Base-by-base conservation (phyloP, 2,113 vertebrate species). In the Hepsetus odoe region DNA sequence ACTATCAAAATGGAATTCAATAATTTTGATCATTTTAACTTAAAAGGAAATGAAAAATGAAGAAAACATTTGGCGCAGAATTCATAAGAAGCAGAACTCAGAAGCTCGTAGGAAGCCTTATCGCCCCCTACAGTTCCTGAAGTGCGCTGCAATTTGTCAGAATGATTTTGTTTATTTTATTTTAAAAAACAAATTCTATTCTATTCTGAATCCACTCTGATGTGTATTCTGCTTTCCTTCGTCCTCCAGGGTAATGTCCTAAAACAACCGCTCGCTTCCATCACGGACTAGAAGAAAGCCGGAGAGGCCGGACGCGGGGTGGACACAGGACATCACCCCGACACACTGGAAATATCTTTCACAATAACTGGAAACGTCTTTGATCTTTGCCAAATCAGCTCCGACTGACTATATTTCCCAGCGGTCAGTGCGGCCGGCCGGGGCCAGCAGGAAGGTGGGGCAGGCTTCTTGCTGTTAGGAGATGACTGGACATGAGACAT, bases 331-430 rank as follows among this genome's bases (percentile, higher is more conserved):
- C 71, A 58, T 68, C 62, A 51, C 56, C 82, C 67, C 62, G 32
- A 85, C 69, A 81, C 74, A 87, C 77, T 80, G 79, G 82, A 81
- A 81, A 74, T 75, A 71, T 74, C 22, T 51, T 62, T 77, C 42
- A 77, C 72, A 74, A 78, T 80, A 80, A 84, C 89, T 86, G 84
- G 74, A 83, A 89, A 69, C 62, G 73, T 44, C 51, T 75, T 72
- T 62, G 79, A 69, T 65, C 51, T 81, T 61, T 68, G 40, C 56
- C n/a, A 76, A 46, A 81, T 76, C 68, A 82, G 80, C 79, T 67
- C 46, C 20, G 58, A 49, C 73, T 74, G 77, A 86, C 80, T 70
- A 75, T 76, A 79, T 79, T 83, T 83, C 79, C 83, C 83, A 76
- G 76, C 74, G 76, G 67, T 26, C 74, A 73, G 38, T 69, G 72